Percentiles rank a stretch among this genome's conserved stretches.
Conservation (phyloP, 2,888 invertebrate species). For the Rutpela maculata region DNA sequence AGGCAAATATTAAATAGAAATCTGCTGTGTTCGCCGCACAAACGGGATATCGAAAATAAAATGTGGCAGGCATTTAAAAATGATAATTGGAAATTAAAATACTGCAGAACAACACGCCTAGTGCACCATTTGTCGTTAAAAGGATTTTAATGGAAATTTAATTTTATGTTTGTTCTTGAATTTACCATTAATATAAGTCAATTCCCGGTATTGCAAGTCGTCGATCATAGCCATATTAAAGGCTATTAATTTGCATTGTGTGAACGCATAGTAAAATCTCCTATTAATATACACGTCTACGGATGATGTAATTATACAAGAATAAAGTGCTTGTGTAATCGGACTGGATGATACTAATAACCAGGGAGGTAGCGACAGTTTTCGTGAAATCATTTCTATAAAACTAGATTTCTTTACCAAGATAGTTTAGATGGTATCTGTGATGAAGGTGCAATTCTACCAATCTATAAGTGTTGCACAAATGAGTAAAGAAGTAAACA, state of each 20-base stretch:
- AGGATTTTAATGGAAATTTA: not conserved
- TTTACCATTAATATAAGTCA: not conserved
- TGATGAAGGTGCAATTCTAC: no score
- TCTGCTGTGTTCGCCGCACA: not conserved
- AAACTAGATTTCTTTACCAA: no score
- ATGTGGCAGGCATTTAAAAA: not conserved
- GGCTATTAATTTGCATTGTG: not conserved
- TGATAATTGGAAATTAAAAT: slow-evolving; percentile 7
- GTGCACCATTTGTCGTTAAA: not conserved
- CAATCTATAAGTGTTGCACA: no score
- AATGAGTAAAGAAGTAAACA: no score
- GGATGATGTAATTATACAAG: no score
- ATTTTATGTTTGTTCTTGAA: slow-evolving; percentile 6
- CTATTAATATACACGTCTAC: not conserved
- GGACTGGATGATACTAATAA: no score
- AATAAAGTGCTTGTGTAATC: no score
- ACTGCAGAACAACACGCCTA: not conserved
- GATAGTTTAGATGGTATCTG: no score
- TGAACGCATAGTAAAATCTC: not conserved
- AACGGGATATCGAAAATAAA: not conserved
- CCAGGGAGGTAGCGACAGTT: no score
- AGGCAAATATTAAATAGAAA: not conserved
- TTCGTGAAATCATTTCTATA: no score
- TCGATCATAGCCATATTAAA: not conserved
- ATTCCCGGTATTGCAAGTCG: not conserved